A percentile compares a stretch with the other conserved stretches of the same genome.
Evolutionary conservation across 2,888 invertebrate genomes (phyloP).

Genomic region (Cheiracanthium punctorium): DNA sequence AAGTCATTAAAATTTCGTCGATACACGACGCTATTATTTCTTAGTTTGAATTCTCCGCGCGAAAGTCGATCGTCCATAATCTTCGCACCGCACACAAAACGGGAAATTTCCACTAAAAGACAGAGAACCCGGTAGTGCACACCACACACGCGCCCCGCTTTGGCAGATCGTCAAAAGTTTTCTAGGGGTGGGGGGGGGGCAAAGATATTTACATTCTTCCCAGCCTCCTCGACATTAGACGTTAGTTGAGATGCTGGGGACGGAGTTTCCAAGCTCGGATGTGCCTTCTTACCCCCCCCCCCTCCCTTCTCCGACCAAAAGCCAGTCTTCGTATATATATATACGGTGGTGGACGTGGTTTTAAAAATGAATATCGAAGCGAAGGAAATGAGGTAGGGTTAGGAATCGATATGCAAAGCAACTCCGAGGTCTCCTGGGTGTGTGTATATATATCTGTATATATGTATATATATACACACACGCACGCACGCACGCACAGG

Average conservation of each 20-base stretch:
- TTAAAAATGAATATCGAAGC: slow-evolving; percentile 70
- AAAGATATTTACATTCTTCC: slow-evolving; percentile 67
- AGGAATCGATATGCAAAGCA: slow-evolving; percentile 68
- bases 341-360: slow-evolving; percentile 52
- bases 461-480: slow-evolving; percentile 12
- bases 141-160: slow-evolving; percentile 19
- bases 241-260: slow-evolving; percentile 63
- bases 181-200: slow-evolving; percentile 17
- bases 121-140: no score
- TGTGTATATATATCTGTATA: not conserved
- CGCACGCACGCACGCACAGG: slow-evolving; percentile 3
- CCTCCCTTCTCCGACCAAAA: slow-evolving; percentile 3
- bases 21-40: not conserved
- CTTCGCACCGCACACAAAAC: slow-evolving; percentile 12
- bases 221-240: slow-evolving; percentile 40
- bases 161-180: slow-evolving; percentile 58
- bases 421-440: slow-evolving; percentile 19
- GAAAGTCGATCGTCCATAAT: slow-evolving; percentile 11
- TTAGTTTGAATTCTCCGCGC: not conserved
- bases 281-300: no score
- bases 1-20: slow-evolving; percentile 10
- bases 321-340: not conserved
- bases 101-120: slow-evolving; percentile 24
- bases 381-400: slow-evolving; percentile 64
- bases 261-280: slow-evolving; percentile 1